A percentile compares a stretch with the other conserved stretches of the same genome.
Conservation (phyloP, 2,888 invertebrate species). For the Eupithecia vulgata region DNA sequence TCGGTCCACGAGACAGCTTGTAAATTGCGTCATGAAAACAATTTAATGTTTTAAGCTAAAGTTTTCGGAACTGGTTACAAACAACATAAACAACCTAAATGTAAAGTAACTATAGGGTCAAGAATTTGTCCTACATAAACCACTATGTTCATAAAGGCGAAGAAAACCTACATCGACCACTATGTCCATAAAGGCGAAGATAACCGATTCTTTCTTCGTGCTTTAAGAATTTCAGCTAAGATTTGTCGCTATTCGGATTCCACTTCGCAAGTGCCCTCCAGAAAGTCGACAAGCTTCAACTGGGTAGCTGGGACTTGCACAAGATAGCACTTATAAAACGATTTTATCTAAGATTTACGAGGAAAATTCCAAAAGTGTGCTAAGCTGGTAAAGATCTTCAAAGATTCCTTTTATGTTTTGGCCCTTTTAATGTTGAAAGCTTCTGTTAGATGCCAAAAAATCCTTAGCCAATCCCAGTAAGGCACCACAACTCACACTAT, state of each 20-base stretch:
- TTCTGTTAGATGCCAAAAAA: background rate
- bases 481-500: background rate
- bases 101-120: background rate
- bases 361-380: conserved; percentile 14
- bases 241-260: conserved; percentile 52
- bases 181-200: background rate
- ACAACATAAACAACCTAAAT: background rate
- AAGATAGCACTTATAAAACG: conserved; percentile 29
- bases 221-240: conserved; percentile 20
- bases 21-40: background rate
- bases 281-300: conserved; percentile 47
- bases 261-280: conserved; percentile 49
- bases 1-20: background rate
- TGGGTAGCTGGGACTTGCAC: conserved; percentile 41
- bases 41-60: background rate
- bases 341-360: conserved; percentile 23
- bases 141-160: background rate
- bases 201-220: background rate
- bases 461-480: background rate
- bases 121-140: background rate
- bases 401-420: conserved; percentile 5
- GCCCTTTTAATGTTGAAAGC: background rate
- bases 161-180: background rate
- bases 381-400: background rate
- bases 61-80: background rate